Evolutionary conservation across 1,140 invertebrate species (phyloP), one percentile per base, ranked within the genome.

Genomic region (Cecropterus lyciades): DNA sequence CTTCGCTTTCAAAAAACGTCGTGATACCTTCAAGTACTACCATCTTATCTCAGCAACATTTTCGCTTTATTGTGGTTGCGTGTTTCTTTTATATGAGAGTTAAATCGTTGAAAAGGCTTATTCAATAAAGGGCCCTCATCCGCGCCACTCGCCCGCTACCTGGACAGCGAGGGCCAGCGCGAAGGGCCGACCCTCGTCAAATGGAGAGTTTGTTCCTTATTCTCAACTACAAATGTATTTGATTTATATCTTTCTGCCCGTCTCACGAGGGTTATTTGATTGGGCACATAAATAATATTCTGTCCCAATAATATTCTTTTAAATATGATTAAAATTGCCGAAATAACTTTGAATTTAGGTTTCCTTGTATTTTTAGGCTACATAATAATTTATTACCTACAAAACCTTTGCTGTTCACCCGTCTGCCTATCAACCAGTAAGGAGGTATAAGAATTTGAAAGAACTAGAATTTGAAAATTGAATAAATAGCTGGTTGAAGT

Each of bases 171-270:
- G 56, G 10, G 14, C 30, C 30, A 33, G 30, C 9, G n/a, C 42
- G 15, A 46, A 46, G 20, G 24, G 17, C 24, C 43, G 27, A 48
- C 56, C 56, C 43, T 60, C 43, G 56, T 60, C 56, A 60, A 48
- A 15, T 48, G 1, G 43, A 48, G 56, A 60, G 56, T 33, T 48
- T 48, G 37, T 56, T 56, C 53, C 53, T 43, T 43, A 56, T 56
- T 56, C 53, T 56, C 53, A 56, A 43, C 53, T 56, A 46, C 56
- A 46, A 16, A 46, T 60, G 43, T 60, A 48, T 48, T 33, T 60
- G 24, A 46, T 60, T 46, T 48, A 60, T 60, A 46, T 60, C 43
- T 60, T 60, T 48, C 27, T 30, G 13, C 13, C 15, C 13, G 2
- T 13, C 49, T 33, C 49, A 10, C 7, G 1, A 15, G 1, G 9